Percentiles rank a stretch among this genome's conserved stretches.
phyloP scores from a whole-genome alignment of 1,140 invertebrate species.

The Euborellia annulipes region DNA sequence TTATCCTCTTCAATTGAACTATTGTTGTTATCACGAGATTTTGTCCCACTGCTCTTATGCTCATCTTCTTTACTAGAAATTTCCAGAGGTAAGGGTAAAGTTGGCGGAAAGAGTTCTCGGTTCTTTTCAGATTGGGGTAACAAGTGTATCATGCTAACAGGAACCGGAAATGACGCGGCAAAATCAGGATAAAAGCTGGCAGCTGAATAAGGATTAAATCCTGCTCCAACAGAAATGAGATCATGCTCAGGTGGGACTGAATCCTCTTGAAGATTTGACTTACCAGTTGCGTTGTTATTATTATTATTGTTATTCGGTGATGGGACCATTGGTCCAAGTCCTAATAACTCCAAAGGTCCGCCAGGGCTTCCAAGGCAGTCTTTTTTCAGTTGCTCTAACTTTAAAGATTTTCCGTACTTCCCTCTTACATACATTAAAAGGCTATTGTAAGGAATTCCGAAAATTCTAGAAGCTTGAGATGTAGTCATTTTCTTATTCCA shows the following conservation, averaged over 20 bases:
- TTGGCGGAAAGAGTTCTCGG: slow-evolving; percentile 34
- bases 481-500: slow-evolving; percentile 94
- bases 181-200: slow-evolving; percentile 62
- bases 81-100: slow-evolving; percentile 32
- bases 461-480: slow-evolving; percentile 73
- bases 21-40: slow-evolving; percentile 5
- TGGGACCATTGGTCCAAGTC: slow-evolving; percentile 32
- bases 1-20: slow-evolving; percentile 2
- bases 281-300: slow-evolving; percentile 40
- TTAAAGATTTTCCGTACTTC: slow-evolving; percentile 78
- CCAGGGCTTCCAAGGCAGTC: slow-evolving; percentile 57
- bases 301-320: slow-evolving; percentile 42
- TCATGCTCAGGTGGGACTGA: slow-evolving; percentile 6
- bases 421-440: slow-evolving; percentile 83
- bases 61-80: slow-evolving; percentile 36
- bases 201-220: slow-evolving; percentile 47
- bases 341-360: slow-evolving; percentile 45
- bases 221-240: slow-evolving; percentile 17
- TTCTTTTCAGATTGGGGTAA: slow-evolving; percentile 59
- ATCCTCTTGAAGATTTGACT: slow-evolving; percentile 14
- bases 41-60: neutral
- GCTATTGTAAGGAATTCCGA: slow-evolving; percentile 82
- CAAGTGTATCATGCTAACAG: slow-evolving; percentile 65
- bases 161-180: slow-evolving; percentile 56
- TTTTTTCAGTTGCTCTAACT: slow-evolving; percentile 69